Evolutionary conservation across 1,140 invertebrate species (phyloP).

Genomic region (Eubasilissa regina): DNA sequence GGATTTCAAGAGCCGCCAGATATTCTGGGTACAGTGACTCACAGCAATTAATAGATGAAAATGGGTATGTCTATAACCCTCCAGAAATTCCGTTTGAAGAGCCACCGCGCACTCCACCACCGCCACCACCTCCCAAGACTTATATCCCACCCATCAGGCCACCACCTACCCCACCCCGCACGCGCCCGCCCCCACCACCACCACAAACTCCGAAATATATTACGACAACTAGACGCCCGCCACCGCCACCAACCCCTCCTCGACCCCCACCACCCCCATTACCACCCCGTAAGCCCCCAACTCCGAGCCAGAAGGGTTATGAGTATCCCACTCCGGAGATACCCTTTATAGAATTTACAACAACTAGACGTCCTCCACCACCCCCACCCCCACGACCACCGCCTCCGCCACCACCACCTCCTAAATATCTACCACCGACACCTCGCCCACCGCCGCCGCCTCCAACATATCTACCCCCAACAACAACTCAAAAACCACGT

Average conservation of each 20-base stretch:
- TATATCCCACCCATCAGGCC: no score
- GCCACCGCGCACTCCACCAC: neutral
- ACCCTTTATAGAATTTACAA: neutral
- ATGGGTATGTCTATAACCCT: constrained; percentile 22
- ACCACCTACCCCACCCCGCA: neutral
- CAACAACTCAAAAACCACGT: constrained; percentile 53
- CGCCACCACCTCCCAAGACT: neutral
- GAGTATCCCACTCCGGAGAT: constrained; percentile 36
- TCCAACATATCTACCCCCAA: constrained; percentile 42
- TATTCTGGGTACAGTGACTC: constrained; percentile 5
- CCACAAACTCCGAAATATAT: constrained; percentile 53
- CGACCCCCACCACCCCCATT: constrained; percentile 54
- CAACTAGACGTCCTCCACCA: constrained; percentile 38
- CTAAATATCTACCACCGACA: constrained; percentile 31
- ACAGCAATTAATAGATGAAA: constrained; percentile 17
- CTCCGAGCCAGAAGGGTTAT: neutral
- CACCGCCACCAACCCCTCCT: constrained; percentile 54
- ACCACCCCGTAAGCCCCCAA: constrained; percentile 54
- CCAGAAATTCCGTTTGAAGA: constrained; percentile 48
- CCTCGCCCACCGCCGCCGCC: neutral
- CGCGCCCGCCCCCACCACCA: constrained; percentile 36
- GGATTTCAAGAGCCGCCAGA: constrained; percentile 40
- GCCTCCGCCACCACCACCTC: constrained; percentile 46
- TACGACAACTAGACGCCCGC: constrained; percentile 51
- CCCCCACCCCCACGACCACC: constrained; percentile 50